Base-by-base conservation (phyloP, 2,113 vertebrate species). In the Ophiodon elongatus region DNA sequence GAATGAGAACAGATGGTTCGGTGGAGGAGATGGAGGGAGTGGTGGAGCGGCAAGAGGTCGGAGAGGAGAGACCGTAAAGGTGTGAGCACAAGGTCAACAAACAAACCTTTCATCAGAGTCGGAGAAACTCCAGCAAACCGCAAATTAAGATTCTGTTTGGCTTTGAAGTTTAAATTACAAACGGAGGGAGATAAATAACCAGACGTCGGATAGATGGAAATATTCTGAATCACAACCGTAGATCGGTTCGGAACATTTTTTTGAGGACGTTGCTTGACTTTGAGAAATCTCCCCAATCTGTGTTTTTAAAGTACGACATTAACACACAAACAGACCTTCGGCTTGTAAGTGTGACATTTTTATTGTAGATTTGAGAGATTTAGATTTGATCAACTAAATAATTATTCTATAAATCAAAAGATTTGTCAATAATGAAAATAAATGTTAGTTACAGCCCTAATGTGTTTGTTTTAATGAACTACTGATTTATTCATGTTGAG, bases 1-100 rank as follows among this genome's bases (percentile, higher is more conserved):
- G 60, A 83, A 89, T 89, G 87, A 78, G 70, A 86, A 76, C 84
- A 85, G 85, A 90, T 83, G 82, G 88, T 50, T 73, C 13, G 56
- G 35, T 47, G 33, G 35, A 39, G 75, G 64, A 68, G 78, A 82
- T 27, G 71, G 80, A 82, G 82, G 52, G 37, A 81, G 81, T 60
- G 81, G 69, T 68, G 84, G 45, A 84, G 78, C 79, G 50, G 69
- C 64, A 57, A 57, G 50, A 66, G 37, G n/a, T n/a, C n/a, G n/a
- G 39, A 78, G 31, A 52, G 8, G 57, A 31, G 60, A 29, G 56
- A 8, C n/a, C 43, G 68, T 27, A 21, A 2, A 73, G 63, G 79
- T 74, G 75, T 77, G 70, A 86, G 70, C 7, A 17, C 73, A 85
- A 85, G 79, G 79, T 85, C 74, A 8, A 64, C n/a, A 76, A 83